phyloP scores from a whole-genome alignment of 2,797 vertebrate genomes.

The Lacerta viridis region DNA sequence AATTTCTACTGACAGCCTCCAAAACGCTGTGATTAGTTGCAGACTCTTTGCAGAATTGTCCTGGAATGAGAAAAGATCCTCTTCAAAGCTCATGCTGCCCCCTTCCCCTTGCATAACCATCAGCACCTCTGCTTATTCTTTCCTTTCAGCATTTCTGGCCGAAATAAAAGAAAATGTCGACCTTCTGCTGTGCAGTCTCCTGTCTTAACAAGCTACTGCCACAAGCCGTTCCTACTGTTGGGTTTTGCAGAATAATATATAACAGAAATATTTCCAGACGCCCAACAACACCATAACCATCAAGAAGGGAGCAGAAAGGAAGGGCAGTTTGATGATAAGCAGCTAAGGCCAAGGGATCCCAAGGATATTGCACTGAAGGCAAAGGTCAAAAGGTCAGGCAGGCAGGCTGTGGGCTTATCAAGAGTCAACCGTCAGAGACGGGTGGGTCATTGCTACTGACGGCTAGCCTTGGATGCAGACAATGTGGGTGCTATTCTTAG shows the following conservation, averaged over 20 bases:
- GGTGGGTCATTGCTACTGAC: background rate
- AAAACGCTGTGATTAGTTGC: conserved; percentile 13
- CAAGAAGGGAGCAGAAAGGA: background rate
- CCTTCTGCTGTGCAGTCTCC: background rate
- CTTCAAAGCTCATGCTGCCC: background rate
- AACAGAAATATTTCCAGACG: conserved; percentile 14
- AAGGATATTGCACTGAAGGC: background rate
- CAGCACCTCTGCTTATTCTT: background rate
- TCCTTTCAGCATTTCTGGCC: background rate
- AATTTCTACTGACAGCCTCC: background rate
- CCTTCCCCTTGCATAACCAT: background rate
- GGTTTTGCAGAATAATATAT: background rate
- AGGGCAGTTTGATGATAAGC: conserved; percentile 6
- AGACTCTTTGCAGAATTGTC: background rate
- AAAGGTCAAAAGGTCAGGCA: background rate
- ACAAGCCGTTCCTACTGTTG: background rate
- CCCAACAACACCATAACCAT: background rate
- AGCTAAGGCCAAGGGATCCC: background rate
- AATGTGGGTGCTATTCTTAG: conserved; percentile 22
- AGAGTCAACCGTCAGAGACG: background rate
- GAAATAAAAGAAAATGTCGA: background rate
- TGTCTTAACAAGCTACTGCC: background rate
- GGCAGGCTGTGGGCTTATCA: conserved; percentile 26
- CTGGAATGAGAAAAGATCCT: background rate
- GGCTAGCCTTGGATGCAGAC: background rate